Evolutionary conservation across 2,797 vertebrate species (phyloP), one percentile per base, ranked within the genome.

Genomic region (Chrysocyon brachyurus): DNA sequence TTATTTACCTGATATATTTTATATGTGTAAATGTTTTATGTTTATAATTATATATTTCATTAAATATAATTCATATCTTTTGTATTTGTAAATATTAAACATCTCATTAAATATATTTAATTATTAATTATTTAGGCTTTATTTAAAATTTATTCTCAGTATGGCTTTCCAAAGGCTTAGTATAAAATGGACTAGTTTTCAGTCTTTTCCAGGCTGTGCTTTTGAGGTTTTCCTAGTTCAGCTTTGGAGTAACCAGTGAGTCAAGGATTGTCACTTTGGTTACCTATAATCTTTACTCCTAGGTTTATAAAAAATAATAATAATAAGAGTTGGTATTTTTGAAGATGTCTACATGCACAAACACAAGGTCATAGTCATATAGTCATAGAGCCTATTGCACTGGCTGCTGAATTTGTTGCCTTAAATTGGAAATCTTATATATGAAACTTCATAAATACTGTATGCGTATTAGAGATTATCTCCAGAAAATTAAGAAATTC

Each of bases 231-330:
- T 86, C 95, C 56, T 3, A 63, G 86, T 81, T 87, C 87, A 77
- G 85, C 82, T 91, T 87, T 92, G 94, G 40, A 96, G 89, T 72
- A 86, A 84, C 64, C 36, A 79, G 40, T 46, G 24, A 95, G 85
- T 78, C 15, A 63, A 64, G 36, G 70, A 73, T 31, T 83, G 63
- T 40, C 68, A 81, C 72, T 28, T 85, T 33, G 57, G 72, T 83
- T 56, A 81, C 33, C 31, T 40, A 31, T 40, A 40, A 77, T 54
- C 36, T 63, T 90, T 73, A 28, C 6, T 64, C 26, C 66, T 8
- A 63, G 54, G 6, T 85, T 92, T 94, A 31, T 73, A 36, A 40
- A 72, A 72, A 75, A 78, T 11, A 64, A 40, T 16, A 31, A 19
- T 3, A n/a, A 52, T 7, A n/a, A 66, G 36, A 79, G 28, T 16